Evolutionary conservation across 2,888 invertebrate species (phyloP), one percentile per base, ranked within the genome.

Genomic region (Cloeon dipterum): DNA sequence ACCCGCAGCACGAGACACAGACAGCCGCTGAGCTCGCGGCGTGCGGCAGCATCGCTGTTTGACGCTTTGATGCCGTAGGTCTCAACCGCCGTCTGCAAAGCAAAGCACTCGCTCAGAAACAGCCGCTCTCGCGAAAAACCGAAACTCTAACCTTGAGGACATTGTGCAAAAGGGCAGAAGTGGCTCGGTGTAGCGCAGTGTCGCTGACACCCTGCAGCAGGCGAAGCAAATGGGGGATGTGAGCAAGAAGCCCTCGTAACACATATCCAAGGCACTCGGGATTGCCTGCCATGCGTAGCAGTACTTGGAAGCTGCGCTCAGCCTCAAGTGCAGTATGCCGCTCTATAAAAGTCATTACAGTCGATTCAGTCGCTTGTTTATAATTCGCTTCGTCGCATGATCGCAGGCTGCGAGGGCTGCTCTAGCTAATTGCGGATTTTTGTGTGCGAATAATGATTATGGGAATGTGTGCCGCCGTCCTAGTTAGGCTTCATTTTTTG

Each of bases 181-280:
- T 49, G 38, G 54, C 55, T 20, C 53, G 49, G 42, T 61, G 58
- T 38, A 60, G 51, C 32, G 52, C 47, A 8, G 50, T 46, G 39
- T 60, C 57, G 40, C 47, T 56, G 13, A 54, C 46, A 32, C 54
- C 52, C 40, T 61, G 59, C 38, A 56, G 52, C 33, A 60, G 49
- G 11, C 54, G 51, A 18, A 60, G 52, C 20, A 62, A 49, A 26
- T 50, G 49, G 25, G 53, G 50, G 44, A 59, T 56, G 41, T 56
- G 50, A 11, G 47, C 44, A 20, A 57, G 50, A 34, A 65, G 52
- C n/a, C 58, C 60, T 20, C 59, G 55, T 41, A 65, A 52, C 38
- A 67, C 54, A 23, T 57, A 53, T n/a, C 61, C 58, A 23, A 66
- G 51, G 46, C 67, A 66, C 50, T 68, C 68, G 32, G 61, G 56